Base-by-base conservation (phyloP, 2,888 invertebrate species). In the Cosmopolites sordidus region DNA sequence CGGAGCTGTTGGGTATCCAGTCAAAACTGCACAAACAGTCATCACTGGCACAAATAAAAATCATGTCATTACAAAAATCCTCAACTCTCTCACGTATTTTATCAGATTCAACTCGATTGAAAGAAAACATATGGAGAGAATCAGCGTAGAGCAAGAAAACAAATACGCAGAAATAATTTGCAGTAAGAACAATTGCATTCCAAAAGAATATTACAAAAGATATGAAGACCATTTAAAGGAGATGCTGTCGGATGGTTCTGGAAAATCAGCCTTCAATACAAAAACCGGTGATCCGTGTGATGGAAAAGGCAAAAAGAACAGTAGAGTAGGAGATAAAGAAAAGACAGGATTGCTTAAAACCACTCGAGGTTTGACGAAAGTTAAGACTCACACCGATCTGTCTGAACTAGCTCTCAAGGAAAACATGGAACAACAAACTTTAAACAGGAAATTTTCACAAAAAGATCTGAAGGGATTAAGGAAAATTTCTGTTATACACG, bases 11-110 rank as follows among this genome's bases (percentile, higher is more conserved):
- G 92, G 90, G 1, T 82, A 80, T 70, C 91, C 92, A 0, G 79
- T 85, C 0, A 83, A 86, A 69, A 77, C 89, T 30, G 83, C 90
- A 0, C 83, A 87, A 58, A 93, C 94, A 2, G 82, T 95, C 47
- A 80, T 95, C 59, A 83, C 86, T 22, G 88, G 88, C 22, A 87
- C 86, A 16, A 79, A 80, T 46, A 83, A 87, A 68, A 75, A 79
- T 1, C 79, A 82, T 6, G 73, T 87, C 5, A 73, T 87, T 54
- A 82, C 84, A 62, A 84, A 84, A 64, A 78, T 94, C 6, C 77
- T 95, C 4, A 81, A 82, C 56, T 83, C 90, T 29, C 75, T 95
- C 16, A 89, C 91, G 0, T 96, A 95, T 70, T 94, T 96, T 68
- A 82, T 95, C 42, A 64, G 92, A 41, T 91, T 89, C 72, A 84